Percentiles rank a stretch among this genome's conserved stretches.
These are phyloP conservation scores for Orchestes rusci DNA, from an alignment of 2,888 invertebrate genomes.

Conservation along the genomic window DNA sequence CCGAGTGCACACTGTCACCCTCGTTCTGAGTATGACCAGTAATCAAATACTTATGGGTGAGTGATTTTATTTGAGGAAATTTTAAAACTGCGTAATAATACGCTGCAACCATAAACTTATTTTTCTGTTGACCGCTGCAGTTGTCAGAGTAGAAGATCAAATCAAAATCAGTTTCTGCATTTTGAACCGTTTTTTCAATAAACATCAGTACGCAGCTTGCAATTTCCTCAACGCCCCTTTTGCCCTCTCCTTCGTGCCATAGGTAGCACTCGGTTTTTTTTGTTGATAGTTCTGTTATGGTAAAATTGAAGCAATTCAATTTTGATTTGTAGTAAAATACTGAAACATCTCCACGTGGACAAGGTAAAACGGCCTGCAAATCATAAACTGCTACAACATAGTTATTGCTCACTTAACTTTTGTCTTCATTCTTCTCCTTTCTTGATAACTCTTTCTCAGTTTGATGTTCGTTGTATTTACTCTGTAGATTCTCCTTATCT, in stretches of 20 bases:
- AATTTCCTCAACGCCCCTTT: conserved; percentile 10
- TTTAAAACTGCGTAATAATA: conserved; percentile 18
- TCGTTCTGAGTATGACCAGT: conserved; percentile 9
- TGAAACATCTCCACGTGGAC: conserved; percentile 15
- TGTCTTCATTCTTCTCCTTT: conserved; percentile 1
- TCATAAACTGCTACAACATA: conserved; percentile 20
- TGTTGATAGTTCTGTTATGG: conserved; percentile 29
- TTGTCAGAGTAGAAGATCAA: conserved; percentile 16
- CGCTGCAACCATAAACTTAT: conserved; percentile 13
- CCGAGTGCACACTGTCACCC: conserved; percentile 15
- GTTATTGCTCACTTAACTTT: too few relatives aligned
- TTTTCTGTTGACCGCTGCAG: conserved; percentile 17
- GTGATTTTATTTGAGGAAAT: conserved; percentile 8
- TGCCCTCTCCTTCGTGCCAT: conserved; percentile 11
- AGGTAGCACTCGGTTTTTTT: conserved; percentile 12
- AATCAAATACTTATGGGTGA: conserved; percentile 6
- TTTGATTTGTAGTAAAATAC: conserved; percentile 19
- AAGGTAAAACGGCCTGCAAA: conserved; percentile 16
- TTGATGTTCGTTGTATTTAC: not conserved
- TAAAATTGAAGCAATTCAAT: conserved; percentile 17
- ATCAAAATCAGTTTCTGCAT: conserved; percentile 1
- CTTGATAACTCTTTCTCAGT: not conserved
- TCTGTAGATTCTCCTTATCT: not conserved
- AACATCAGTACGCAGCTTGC: conserved; percentile 9
- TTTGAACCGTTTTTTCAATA: conserved; percentile 2